These are phyloP conservation scores for Tor tambroides DNA, from an alignment of 2,113 vertebrate genomes.

Conservation along the genomic window DNA sequence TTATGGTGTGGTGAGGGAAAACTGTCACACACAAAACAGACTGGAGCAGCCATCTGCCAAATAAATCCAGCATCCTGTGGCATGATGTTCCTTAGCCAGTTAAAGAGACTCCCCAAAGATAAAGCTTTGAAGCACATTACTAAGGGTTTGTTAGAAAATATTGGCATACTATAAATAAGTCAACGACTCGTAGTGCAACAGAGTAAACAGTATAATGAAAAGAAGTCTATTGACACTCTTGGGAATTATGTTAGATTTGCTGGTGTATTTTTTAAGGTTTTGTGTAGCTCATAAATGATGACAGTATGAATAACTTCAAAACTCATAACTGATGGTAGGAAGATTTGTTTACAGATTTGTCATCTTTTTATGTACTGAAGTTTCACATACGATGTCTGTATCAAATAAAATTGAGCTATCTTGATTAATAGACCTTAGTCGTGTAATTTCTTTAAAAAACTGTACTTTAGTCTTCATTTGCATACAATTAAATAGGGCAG, in stretches of 20 bases:
- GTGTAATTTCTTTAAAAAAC: background rate
- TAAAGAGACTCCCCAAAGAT: constrained; percentile 21
- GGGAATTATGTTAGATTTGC: background rate
- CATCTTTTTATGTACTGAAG: background rate
- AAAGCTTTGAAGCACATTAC: constrained; percentile 31
- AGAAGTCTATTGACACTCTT: background rate
- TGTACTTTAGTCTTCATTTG: background rate
- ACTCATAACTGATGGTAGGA: background rate
- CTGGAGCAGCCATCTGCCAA: constrained; percentile 19
- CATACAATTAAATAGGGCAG: background rate
- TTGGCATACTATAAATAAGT: constrained; percentile 14
- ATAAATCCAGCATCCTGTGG: background rate
- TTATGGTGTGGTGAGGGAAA: constrained; percentile 9
- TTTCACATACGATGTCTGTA: background rate
- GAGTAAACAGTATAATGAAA: background rate
- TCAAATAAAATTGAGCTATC: background rate
- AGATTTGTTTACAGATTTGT: background rate
- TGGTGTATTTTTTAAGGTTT: background rate
- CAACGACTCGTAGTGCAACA: background rate
- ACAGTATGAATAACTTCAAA: background rate
- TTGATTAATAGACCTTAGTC: background rate
- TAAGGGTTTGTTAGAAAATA: constrained; percentile 14
- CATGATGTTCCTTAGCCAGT: background rate
- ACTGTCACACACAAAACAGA: background rate
- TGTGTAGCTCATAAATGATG: background rate